Evolutionary conservation across 2,888 invertebrate genomes (phyloP), one percentile per base, ranked within the genome.

Genomic region (Sphaeridia pumilis): DNA sequence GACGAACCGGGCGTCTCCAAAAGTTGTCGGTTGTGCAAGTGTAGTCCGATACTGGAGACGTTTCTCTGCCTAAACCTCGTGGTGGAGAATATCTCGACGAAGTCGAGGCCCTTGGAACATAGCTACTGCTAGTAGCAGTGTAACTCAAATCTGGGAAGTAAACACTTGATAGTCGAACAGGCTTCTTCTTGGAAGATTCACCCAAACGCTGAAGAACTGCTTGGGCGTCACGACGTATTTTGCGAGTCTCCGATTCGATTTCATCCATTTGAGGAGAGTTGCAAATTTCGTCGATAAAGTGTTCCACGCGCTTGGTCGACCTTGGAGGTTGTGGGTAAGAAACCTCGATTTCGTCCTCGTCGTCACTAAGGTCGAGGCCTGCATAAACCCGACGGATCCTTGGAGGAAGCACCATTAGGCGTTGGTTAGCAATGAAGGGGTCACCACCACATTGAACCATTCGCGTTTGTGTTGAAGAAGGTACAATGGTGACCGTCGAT

Each of bases 71-170:
- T 38, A 20, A 38, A 17, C 17, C 5, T 20, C 38, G 7, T 5
- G 38, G 38, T 17, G 38, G 38, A 17, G 38, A 38, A 20, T 38
- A 38, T 14, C 38, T 14, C 4, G 38, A 38, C 5, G 38, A 14
- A 5, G 38, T 38, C n/a, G n/a, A 34, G 3, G 28, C 17, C 12
- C 42, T 20, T 14, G 22, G 46, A n/a, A 24, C 4, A 26, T 35
- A 35, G 24, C 38, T 52, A 38, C 47, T 52, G 14, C 46, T 47
- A 5, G 25, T 43, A 27, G 43, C 31, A 2, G 52, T 34, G 47
- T 52, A 52, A 7, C 34, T 34, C 14, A 52, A 42, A 43, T 52
- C 52, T 26, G 52, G 52, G 35, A 38, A 52, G 34, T 52, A 52
- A 1, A 52, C 47, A 38, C 52, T 52, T 21, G 52, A 52, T 17